phyloP scores from a whole-genome alignment of 2,888 invertebrate genomes.

The Augiades crinisus region DNA sequence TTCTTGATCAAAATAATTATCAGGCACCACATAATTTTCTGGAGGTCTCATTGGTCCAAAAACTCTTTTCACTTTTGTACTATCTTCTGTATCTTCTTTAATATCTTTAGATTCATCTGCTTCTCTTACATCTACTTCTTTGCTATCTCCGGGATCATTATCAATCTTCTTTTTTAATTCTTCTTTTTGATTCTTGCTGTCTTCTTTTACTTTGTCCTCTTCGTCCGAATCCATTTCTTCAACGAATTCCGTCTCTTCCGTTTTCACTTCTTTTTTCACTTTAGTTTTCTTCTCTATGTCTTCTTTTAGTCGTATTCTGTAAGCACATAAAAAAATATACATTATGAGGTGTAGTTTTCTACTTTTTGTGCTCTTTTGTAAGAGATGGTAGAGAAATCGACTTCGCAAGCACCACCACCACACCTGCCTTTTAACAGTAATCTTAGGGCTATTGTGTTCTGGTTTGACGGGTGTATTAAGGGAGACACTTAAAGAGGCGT shows the following conservation, averaged over 20 bases:
- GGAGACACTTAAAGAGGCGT: too few relatives aligned
- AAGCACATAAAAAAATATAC: too few relatives aligned
- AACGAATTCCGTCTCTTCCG: slow-evolving; percentile 69
- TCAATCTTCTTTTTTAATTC: too few relatives aligned
- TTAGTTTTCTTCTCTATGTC: slow-evolving; percentile 53
- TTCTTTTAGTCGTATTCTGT: slow-evolving; percentile 75
- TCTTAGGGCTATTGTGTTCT: too few relatives aligned
- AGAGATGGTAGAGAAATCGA: too few relatives aligned
- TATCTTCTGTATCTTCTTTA: background rate
- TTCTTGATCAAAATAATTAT: slow-evolving; percentile 67
- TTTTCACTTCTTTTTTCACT: slow-evolving; percentile 41
- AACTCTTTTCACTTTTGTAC: slow-evolving; percentile 11
- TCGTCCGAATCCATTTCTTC: slow-evolving; percentile 78
- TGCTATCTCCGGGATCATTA: too few relatives aligned
- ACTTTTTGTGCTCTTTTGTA: too few relatives aligned
- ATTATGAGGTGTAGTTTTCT: too few relatives aligned
- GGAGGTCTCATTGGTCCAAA: slow-evolving; percentile 74
- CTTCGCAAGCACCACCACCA: too few relatives aligned
- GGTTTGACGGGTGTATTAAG: too few relatives aligned
- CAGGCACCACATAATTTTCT: slow-evolving; percentile 68
- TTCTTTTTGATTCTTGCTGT: slow-evolving; percentile 20
- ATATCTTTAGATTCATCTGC: background rate
- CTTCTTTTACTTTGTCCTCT: slow-evolving; percentile 38
- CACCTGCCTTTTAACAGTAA: too few relatives aligned
- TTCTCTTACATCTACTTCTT: slow-evolving; percentile 20